Percentiles rank a stretch among this genome's conserved stretches.
Evolutionary conservation across 2,888 invertebrate genomes (phyloP).

Genomic region (Hirtodrosophila histrioides): DNA sequence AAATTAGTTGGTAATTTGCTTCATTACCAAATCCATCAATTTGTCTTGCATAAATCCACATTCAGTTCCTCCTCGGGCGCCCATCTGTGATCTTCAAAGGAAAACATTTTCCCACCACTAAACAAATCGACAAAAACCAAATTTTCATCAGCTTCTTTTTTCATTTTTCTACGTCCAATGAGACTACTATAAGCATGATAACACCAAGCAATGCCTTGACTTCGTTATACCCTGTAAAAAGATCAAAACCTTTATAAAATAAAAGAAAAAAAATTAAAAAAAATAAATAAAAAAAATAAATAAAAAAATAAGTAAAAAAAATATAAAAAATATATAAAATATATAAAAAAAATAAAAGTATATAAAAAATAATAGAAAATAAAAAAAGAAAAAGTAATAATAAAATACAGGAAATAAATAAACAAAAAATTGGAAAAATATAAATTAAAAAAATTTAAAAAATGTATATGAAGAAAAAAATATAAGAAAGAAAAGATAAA

Average conservation of each 20-base stretch:
- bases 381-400: no score
- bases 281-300: no score
- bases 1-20: constrained; percentile 55
- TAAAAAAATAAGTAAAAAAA: no score
- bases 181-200: constrained; percentile 23
- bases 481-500: no score
- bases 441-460: no score
- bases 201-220: constrained; percentile 6
- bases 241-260: background rate
- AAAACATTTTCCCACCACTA: constrained; percentile 69
- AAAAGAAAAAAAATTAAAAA: background rate
- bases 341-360: no score
- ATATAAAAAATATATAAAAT: no score
- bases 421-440: no score
- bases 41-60: constrained; percentile 36
- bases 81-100: constrained; percentile 47
- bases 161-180: constrained; percentile 13
- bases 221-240: constrained; percentile 26
- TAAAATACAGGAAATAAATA: no score
- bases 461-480: no score
- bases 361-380: no score
- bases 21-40: constrained; percentile 56
- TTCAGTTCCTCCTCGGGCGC: constrained; percentile 12
- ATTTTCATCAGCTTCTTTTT: constrained; percentile 43
- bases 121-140: constrained; percentile 40